These are phyloP conservation scores for Tonatia bakeri DNA, from an alignment of 2,113 vertebrate species.

Conservation along the genomic window DNA sequence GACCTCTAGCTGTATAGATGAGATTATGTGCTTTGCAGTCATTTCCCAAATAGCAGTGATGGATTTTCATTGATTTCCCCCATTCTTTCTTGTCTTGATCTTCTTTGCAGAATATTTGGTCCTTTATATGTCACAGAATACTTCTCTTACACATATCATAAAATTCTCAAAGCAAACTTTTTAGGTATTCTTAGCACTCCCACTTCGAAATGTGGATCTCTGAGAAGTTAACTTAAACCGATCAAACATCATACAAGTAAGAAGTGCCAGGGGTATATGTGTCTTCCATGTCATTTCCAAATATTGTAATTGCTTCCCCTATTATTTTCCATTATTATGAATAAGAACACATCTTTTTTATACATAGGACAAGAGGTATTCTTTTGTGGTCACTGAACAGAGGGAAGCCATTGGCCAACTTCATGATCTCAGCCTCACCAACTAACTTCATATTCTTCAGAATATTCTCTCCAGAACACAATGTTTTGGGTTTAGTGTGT, in stretches of 20 bases:
- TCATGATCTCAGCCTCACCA: background rate
- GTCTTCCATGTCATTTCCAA: background rate
- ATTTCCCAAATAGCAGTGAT: background rate
- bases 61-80: background rate
- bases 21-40: background rate
- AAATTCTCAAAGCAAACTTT: background rate
- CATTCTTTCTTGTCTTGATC: background rate
- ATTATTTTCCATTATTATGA: background rate
- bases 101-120: background rate
- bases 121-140: background rate
- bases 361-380: background rate
- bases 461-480: constrained; percentile 1
- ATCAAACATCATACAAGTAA: background rate
- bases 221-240: background rate
- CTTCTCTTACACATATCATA: background rate
- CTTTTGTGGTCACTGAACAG: background rate
- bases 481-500: background rate
- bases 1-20: background rate
- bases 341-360: background rate
- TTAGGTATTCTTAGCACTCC: background rate
- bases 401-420: background rate
- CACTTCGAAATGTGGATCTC: background rate
- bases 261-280: background rate
- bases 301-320: background rate
- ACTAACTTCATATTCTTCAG: background rate